Evolutionary conservation across 2,888 invertebrate genomes (phyloP).

Genomic region (Pristionchus entomophagus): DNA sequence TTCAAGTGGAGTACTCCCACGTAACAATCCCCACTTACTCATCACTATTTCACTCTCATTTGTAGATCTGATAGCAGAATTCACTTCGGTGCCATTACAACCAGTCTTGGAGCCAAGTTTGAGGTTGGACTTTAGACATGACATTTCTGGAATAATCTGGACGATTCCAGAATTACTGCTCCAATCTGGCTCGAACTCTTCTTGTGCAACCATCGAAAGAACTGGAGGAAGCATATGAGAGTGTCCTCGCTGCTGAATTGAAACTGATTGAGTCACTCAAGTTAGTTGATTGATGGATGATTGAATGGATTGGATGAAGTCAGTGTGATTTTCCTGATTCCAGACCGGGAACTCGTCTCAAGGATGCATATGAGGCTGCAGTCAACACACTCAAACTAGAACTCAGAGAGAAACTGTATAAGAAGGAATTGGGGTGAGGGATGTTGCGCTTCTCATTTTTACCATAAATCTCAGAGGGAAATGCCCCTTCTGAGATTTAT

Average conservation of each 20-base stretch:
- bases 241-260: slow-evolving; percentile 90
- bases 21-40: slow-evolving; percentile 74
- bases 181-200: slow-evolving; percentile 95
- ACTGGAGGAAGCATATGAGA: slow-evolving; percentile 86
- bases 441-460: neutral
- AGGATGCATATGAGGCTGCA: slow-evolving; percentile 89
- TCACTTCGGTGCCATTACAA: slow-evolving; percentile 96
- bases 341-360: slow-evolving; percentile 85
- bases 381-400: slow-evolving; percentile 87
- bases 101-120: slow-evolving; percentile 93
- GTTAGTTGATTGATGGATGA: neutral
- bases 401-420: slow-evolving; percentile 90
- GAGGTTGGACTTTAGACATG: slow-evolving; percentile 76
- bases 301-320: slow-evolving; percentile 84
- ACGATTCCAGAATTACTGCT: slow-evolving; percentile 88
- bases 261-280: slow-evolving; percentile 40
- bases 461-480: no score
- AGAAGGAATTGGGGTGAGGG: slow-evolving; percentile 80
- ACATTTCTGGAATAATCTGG: neutral
- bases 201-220: slow-evolving; percentile 90
- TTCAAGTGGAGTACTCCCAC: slow-evolving; percentile 93
- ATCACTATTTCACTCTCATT: neutral
- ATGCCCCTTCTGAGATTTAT: no score
- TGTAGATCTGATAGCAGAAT: slow-evolving; percentile 90
- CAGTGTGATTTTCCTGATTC: no score